These are phyloP conservation scores for Sphaerodactylus townsendi DNA, from an alignment of 2,113 vertebrate species.

Conservation along the genomic window DNA sequence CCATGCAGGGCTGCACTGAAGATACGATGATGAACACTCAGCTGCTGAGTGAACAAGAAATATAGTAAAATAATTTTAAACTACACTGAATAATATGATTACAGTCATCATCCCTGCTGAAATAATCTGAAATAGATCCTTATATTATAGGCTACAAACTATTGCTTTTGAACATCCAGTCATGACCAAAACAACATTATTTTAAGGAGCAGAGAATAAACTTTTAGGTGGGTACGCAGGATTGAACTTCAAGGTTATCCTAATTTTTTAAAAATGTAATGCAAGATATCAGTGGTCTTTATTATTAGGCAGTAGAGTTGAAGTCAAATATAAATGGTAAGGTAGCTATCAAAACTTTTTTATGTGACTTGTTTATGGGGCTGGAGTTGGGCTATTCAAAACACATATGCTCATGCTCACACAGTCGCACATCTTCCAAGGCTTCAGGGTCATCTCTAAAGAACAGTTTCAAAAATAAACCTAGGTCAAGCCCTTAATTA, in stretches of 20 bases:
- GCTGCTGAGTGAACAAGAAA: rapidly evolving
- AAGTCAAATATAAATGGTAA: neutral
- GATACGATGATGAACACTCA: too few relatives aligned
- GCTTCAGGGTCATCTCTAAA: neutral
- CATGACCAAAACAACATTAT: neutral
- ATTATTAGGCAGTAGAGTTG: neutral
- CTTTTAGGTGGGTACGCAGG: neutral
- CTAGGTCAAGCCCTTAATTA: neutral
- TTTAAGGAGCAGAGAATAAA: neutral
- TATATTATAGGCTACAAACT: neutral
- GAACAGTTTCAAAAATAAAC: neutral
- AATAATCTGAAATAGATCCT: neutral
- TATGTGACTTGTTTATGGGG: neutral
- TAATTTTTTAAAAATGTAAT: neutral
- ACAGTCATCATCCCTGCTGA: neutral
- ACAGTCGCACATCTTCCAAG: neutral
- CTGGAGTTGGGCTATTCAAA: neutral
- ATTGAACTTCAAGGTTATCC: neutral
- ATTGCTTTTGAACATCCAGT: neutral
- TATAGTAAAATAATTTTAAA: neutral
- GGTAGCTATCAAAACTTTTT: neutral
- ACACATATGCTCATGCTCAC: neutral
- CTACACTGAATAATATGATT: neutral
- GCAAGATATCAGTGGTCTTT: neutral
- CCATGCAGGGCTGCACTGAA: too few relatives aligned